Conservation (phyloP, 2,797 vertebrate species). For the Rhodeus uyekii region DNA sequence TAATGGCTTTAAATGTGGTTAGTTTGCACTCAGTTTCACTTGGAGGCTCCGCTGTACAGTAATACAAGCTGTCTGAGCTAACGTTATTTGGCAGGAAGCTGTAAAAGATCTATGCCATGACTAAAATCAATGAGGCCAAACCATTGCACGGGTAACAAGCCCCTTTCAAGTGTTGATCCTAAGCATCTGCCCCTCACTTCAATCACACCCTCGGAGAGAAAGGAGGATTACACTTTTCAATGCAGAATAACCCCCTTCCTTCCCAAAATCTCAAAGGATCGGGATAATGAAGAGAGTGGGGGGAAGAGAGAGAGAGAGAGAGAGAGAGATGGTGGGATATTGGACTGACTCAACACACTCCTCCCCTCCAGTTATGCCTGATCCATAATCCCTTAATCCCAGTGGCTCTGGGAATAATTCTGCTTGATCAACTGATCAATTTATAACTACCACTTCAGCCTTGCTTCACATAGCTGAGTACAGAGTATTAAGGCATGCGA, state of each 20-base stretch:
- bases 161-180: slow-evolving; percentile 22
- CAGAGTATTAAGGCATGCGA: neutral
- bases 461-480: slow-evolving; percentile 13
- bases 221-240: slow-evolving; percentile 30
- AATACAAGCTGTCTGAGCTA: slow-evolving; percentile 38
- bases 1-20: slow-evolving; percentile 50
- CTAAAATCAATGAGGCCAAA: slow-evolving; percentile 49
- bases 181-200: slow-evolving; percentile 21
- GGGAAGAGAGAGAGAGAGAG: slow-evolving; percentile 1
- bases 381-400: slow-evolving; percentile 42
- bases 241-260: slow-evolving; percentile 18
- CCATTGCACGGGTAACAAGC: slow-evolving; percentile 11
- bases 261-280: slow-evolving; percentile 36
- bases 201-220: slow-evolving; percentile 24
- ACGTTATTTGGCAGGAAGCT: slow-evolving; percentile 48
- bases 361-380: slow-evolving; percentile 11
- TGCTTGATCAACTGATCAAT: slow-evolving; percentile 39
- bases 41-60: slow-evolving; percentile 37
- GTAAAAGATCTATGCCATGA: slow-evolving; percentile 42
- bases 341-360: slow-evolving; percentile 26
- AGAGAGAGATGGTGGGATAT: slow-evolving; percentile 10
- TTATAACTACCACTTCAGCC: slow-evolving; percentile 29
- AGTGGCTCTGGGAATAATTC: slow-evolving; percentile 38
- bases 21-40: slow-evolving; percentile 50
- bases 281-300: slow-evolving; percentile 31